phyloP scores from a whole-genome alignment of 2,888 invertebrate species.

The Linyphia triangularis region DNA sequence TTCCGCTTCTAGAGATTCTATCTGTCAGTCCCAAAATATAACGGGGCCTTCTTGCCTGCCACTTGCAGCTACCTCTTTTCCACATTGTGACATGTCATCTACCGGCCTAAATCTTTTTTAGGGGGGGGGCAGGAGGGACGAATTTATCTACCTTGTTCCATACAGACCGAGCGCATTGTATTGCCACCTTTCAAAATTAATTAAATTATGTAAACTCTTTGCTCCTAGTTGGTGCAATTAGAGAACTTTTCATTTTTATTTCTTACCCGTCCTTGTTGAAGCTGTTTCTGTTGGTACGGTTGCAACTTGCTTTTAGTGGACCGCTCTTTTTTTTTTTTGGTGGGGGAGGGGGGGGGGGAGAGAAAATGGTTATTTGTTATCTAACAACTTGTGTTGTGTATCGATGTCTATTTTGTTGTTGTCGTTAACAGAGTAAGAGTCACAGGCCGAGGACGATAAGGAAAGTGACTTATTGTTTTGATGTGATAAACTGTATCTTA shows the following conservation, averaged over 20 bases:
- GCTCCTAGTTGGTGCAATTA: not conserved
- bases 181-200: slow-evolving; percentile 38
- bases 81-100: slow-evolving; percentile 19
- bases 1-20: slow-evolving; percentile 7
- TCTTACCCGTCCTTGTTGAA: not conserved
- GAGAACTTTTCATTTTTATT: slow-evolving; percentile 3
- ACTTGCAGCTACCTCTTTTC: slow-evolving; percentile 18
- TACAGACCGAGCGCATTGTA: not conserved
- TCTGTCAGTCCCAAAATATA: slow-evolving; percentile 62
- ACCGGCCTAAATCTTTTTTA: not conserved
- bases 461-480: no score
- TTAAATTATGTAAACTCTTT: slow-evolving; percentile 20
- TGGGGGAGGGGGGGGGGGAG: no score
- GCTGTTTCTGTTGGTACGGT: not conserved
- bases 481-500: no score
- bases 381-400: no score
- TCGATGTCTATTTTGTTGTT: no score
- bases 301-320: not conserved
- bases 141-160: slow-evolving; percentile 52
- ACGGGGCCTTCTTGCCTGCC: slow-evolving; percentile 19
- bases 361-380: not conserved
- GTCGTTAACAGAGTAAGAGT: no score
- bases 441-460: no score
- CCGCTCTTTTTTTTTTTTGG: no score
- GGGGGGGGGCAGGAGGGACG: slow-evolving; percentile 8